Evolutionary conservation across 2,797 vertebrate genomes (phyloP).

Genomic region (Sebastes matsubarae): DNA sequence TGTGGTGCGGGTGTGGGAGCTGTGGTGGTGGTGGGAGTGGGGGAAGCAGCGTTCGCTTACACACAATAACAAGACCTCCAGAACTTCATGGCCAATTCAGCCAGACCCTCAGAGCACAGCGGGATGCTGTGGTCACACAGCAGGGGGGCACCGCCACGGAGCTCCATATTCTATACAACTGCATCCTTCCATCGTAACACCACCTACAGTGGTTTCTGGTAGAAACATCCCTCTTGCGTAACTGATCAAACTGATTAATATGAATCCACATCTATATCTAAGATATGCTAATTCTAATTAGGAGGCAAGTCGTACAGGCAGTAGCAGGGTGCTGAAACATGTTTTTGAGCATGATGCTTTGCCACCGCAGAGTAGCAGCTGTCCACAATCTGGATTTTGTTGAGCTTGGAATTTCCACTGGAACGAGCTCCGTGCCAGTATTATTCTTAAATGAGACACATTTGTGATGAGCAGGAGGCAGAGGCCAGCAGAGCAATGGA

Average conservation of each 20-base stretch:
- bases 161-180: not conserved
- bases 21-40: not conserved
- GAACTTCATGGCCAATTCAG: constrained; percentile 35
- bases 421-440: constrained; percentile 43
- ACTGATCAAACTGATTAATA: constrained; percentile 39
- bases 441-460: constrained; percentile 75
- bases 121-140: constrained; percentile 29
- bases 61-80: constrained; percentile 30
- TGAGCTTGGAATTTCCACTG: constrained; percentile 43
- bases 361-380: constrained; percentile 49
- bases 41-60: not conserved
- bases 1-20: constrained; percentile 20
- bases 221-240: not conserved
- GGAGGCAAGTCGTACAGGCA: not conserved
- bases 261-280: constrained; percentile 32
- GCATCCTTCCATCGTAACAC: not conserved
- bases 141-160: constrained; percentile 7
- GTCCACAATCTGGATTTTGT: constrained; percentile 43
- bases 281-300: constrained; percentile 41
- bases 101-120: constrained; percentile 22
- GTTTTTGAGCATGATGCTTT: constrained; percentile 28
- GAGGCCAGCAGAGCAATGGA: constrained; percentile 68
- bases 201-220: not conserved
- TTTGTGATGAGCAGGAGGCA: constrained; percentile 71
- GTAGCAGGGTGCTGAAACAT: not conserved